phyloP scores from a whole-genome alignment of 2,113 vertebrate genomes.

The Xenopus borealis region DNA sequence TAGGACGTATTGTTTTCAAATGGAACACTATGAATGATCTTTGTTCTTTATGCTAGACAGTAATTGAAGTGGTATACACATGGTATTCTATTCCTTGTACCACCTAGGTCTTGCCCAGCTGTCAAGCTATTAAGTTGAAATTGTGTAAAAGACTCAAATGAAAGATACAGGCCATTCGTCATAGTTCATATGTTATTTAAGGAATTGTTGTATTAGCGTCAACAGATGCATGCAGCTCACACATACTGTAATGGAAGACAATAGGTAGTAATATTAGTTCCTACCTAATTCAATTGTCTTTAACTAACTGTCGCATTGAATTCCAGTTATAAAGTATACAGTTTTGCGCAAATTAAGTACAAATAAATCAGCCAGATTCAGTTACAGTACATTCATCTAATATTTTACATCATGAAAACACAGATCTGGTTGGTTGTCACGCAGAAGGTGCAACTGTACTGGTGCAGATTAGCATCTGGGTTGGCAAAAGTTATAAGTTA shows the following conservation, averaged over 20 bases:
- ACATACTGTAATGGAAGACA: background rate
- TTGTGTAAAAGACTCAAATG: background rate
- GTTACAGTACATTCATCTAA: too few relatives aligned
- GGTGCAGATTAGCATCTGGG: too few relatives aligned
- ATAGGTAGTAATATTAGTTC: background rate
- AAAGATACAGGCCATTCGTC: background rate
- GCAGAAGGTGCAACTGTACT: too few relatives aligned
- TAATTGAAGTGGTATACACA: conserved; percentile 24
- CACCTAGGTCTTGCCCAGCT: conserved; percentile 12
- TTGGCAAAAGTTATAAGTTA: too few relatives aligned
- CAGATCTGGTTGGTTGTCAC: too few relatives aligned
- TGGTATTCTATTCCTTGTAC: conserved; percentile 10
- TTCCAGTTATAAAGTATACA: too few relatives aligned
- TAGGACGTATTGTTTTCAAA: conserved; percentile 18
- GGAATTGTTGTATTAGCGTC: too few relatives aligned
- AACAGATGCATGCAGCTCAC: background rate
- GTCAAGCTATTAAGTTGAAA: conserved; percentile 21
- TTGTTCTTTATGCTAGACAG: conserved; percentile 4
- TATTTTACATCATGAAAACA: too few relatives aligned
- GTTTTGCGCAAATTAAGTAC: too few relatives aligned
- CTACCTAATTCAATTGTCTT: background rate
- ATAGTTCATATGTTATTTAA: background rate
- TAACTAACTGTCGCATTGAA: background rate
- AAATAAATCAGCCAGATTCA: too few relatives aligned
- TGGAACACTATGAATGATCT: background rate